These are phyloP conservation scores for Antechinus stuartii DNA, from an alignment of 2,113 vertebrate species.

Conservation along the genomic window DNA sequence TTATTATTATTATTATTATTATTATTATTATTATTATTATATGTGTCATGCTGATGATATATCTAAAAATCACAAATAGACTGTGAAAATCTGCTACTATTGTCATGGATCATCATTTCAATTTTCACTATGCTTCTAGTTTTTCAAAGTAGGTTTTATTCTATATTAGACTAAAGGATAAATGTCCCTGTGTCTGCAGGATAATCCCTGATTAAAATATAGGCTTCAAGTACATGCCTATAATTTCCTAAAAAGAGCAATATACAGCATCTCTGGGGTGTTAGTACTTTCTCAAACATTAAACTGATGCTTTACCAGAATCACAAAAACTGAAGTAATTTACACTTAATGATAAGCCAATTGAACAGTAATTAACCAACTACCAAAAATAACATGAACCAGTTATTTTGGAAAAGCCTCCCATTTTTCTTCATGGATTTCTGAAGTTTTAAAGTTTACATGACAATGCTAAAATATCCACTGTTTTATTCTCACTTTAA, in stretches of 20 bases:
- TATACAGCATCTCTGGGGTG: background rate
- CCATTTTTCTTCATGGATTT: background rate
- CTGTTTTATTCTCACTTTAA: background rate
- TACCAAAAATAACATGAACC: background rate
- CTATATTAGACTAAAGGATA: background rate
- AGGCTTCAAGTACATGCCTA: background rate
- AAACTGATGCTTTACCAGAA: background rate
- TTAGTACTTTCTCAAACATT: background rate
- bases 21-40: background rate
- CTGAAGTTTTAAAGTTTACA: background rate
- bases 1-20: background rate
- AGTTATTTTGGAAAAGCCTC: background rate
- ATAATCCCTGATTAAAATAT: slow-evolving; percentile 20
- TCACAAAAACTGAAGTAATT: background rate
- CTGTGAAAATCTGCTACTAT: background rate
- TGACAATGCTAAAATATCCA: background rate
- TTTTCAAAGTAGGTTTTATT: background rate
- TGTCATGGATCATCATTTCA: background rate
- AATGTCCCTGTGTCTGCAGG: background rate
- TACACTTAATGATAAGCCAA: background rate
- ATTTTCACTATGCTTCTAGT: background rate
- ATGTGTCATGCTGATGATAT: background rate
- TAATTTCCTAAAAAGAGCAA: background rate
- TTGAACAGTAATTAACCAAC: background rate
- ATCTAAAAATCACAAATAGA: background rate